phyloP scores from a whole-genome alignment of 2,888 invertebrate genomes.

The Drosophila greeni region DNA sequence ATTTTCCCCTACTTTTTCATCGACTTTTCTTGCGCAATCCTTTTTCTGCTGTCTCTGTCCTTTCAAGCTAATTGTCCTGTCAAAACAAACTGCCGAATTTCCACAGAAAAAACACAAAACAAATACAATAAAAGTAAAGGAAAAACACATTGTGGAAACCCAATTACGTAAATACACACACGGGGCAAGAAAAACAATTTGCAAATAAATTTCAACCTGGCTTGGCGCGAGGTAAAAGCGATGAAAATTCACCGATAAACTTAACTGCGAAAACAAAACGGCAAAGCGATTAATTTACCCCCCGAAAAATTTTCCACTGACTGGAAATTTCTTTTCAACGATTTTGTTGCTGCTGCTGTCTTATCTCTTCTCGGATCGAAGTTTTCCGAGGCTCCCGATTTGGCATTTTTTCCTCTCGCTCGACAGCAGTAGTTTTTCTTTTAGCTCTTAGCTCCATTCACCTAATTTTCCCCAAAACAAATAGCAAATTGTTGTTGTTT shows the following conservation, averaged over 20 bases:
- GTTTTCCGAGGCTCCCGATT: constrained; percentile 37
- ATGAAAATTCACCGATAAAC: constrained; percentile 38
- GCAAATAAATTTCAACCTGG: constrained; percentile 41
- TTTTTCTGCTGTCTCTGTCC: constrained; percentile 33
- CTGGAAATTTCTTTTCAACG: constrained; percentile 39
- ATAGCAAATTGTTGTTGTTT: constrained; percentile 45
- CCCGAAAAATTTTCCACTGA: constrained; percentile 10
- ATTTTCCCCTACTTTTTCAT: background rate
- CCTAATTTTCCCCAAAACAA: constrained; percentile 60
- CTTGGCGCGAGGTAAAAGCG: constrained; percentile 27
- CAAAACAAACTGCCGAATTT: constrained; percentile 41
- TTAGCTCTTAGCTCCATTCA: constrained; percentile 59
- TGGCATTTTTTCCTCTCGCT: constrained; percentile 30
- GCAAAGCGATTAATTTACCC: constrained; percentile 38
- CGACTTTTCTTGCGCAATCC: constrained; percentile 21
- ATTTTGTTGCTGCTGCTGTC: constrained; percentile 26
- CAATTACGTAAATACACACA: constrained; percentile 39
- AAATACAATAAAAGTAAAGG: background rate
- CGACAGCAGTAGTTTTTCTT: constrained; percentile 12
- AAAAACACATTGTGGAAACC: constrained; percentile 2
- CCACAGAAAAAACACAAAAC: constrained; percentile 1
- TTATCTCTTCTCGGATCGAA: constrained; percentile 35
- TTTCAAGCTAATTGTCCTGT: constrained; percentile 61
- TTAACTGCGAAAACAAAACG: constrained; percentile 41
- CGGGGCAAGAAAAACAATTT: constrained; percentile 35